These are phyloP conservation scores for Coleophora flavipennella DNA, from an alignment of 2,888 invertebrate species.

Conservation along the genomic window DNA sequence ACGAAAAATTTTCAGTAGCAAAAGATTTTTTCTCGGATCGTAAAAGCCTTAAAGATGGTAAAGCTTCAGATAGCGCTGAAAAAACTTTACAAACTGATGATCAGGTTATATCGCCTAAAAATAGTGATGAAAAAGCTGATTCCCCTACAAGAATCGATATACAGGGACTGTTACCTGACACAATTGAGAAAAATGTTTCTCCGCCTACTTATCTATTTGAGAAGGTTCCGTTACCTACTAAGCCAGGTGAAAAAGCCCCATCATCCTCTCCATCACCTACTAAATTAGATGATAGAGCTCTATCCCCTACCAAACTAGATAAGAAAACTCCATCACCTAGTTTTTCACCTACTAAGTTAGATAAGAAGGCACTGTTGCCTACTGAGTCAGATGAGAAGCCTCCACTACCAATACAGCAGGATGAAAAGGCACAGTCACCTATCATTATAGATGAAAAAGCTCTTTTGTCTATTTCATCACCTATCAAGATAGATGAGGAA, in stretches of 20 bases:
- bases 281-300: not conserved
- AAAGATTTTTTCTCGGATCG: slow-evolving; percentile 28
- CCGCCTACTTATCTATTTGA: not conserved
- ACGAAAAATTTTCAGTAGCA: slow-evolving; percentile 32
- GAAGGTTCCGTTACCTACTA: too few relatives aligned
- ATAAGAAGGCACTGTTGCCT: not conserved
- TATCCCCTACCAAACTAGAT: too few relatives aligned
- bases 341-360: not conserved
- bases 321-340: not conserved
- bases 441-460: slow-evolving; percentile 1
- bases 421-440: not conserved
- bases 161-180: too few relatives aligned
- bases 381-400: not conserved
- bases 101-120: too few relatives aligned
- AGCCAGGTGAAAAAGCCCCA: not conserved
- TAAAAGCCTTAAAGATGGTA: too few relatives aligned
- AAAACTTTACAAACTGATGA: too few relatives aligned
- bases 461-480: slow-evolving; percentile 2
- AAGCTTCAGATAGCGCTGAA: too few relatives aligned
- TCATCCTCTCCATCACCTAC: too few relatives aligned
- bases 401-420: not conserved
- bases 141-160: too few relatives aligned
- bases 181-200: not conserved
- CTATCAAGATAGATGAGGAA: too few relatives aligned
- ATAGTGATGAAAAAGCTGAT: too few relatives aligned